Percentiles rank a stretch among this genome's conserved stretches.
Conservation (phyloP, 2,888 invertebrate species). For the Andrena chrysosceles region DNA sequence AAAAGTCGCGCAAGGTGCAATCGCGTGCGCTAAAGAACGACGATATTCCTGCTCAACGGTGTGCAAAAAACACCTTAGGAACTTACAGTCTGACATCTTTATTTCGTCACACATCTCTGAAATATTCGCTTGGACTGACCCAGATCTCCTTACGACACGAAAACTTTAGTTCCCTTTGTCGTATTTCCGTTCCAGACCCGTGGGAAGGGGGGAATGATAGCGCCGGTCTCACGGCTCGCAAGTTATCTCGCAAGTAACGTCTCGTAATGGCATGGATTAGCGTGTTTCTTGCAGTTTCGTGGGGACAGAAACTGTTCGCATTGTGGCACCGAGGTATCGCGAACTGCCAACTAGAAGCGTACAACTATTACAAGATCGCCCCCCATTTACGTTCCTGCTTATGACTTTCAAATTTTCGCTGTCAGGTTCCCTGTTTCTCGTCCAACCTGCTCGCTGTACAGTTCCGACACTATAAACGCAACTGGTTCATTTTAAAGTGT, state of each 20-base stretch:
- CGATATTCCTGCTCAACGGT: slow-evolving; percentile 22
- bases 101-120: slow-evolving; percentile 61
- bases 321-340: slow-evolving; percentile 6
- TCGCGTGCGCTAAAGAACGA: background rate
- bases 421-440: no score
- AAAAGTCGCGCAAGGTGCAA: background rate
- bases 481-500: no score
- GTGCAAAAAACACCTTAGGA: slow-evolving; percentile 16
- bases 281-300: slow-evolving; percentile 43
- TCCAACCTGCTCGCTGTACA: no score
- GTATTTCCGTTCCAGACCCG: slow-evolving; percentile 25
- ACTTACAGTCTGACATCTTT: slow-evolving; percentile 45
- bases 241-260: slow-evolving; percentile 41
- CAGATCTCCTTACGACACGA: slow-evolving; percentile 51
- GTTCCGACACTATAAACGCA: no score
- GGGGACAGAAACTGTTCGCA: slow-evolving; percentile 22
- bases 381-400: background rate
- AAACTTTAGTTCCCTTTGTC: slow-evolving; percentile 59
- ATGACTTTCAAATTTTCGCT: background rate
- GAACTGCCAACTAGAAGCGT: background rate
- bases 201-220: slow-evolving; percentile 50
- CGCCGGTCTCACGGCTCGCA: slow-evolving; percentile 23
- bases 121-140: slow-evolving; percentile 59
- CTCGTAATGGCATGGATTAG: slow-evolving; percentile 55
- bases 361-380: background rate